Conservation (phyloP, 2,888 invertebrate species). For the Sepiola atlantica region DNA sequence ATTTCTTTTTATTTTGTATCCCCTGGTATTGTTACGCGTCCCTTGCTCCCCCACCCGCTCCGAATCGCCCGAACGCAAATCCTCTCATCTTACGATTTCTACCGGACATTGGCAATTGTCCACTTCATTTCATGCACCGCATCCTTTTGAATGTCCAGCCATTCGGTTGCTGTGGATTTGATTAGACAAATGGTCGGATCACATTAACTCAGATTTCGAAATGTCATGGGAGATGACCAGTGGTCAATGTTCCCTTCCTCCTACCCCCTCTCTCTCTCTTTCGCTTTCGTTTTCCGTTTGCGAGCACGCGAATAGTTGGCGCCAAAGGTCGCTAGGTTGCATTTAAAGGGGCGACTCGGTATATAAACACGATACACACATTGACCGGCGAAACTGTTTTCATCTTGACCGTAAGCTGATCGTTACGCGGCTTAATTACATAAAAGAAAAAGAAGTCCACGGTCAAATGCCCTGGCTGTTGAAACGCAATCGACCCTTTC, state of each 20-base stretch:
- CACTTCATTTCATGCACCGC: not conserved
- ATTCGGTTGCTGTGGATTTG: not conserved
- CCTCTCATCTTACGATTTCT: not conserved
- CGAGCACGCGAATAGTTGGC: not conserved
- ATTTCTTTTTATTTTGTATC: too few species aligned
- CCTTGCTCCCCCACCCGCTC: not conserved
- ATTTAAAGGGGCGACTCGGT: not conserved
- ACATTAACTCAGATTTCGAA: not conserved
- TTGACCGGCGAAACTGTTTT: too few species aligned
- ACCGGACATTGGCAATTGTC: not conserved
- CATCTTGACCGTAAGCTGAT: too few species aligned
- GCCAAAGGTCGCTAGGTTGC: not conserved
- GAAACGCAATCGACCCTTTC: too few species aligned
- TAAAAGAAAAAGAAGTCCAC: too few species aligned
- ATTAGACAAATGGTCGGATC: not conserved
- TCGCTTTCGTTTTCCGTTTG: not conserved
- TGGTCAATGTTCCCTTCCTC: not conserved
- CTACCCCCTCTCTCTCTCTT: too few species aligned
- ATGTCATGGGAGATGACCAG: not conserved
- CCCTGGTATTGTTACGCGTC: too few species aligned
- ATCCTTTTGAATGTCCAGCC: not conserved
- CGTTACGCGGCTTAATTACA: too few species aligned
- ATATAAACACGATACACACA: not conserved
- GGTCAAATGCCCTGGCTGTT: too few species aligned
- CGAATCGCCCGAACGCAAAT: not conserved